These are phyloP conservation scores for Phyllopteryx taeniolatus DNA, from an alignment of 2,113 vertebrate genomes.

Conservation along the genomic window DNA sequence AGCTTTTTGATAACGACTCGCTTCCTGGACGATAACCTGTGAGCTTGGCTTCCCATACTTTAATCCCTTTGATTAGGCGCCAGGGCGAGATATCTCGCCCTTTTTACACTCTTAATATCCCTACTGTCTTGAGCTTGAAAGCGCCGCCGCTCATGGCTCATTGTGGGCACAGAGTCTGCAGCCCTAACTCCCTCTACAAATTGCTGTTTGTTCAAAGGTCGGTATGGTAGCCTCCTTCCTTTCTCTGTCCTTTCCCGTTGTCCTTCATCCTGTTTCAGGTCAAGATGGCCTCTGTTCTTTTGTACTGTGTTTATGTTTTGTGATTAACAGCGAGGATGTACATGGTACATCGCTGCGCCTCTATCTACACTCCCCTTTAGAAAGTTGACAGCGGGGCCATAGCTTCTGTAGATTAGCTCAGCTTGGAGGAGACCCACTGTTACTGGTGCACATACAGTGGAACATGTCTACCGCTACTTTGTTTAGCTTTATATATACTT, in stretches of 20 bases:
- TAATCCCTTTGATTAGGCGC: conserved; percentile 99
- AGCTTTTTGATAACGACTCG: conserved; percentile 99
- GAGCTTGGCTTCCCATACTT: conserved; percentile 92
- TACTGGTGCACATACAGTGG: conserved; percentile 47
- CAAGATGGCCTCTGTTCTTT: conserved; percentile 72
- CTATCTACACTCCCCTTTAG: conserved; percentile 42
- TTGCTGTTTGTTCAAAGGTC: conserved; percentile 69
- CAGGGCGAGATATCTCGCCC: conserved; percentile 91
- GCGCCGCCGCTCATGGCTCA: conserved; percentile 70
- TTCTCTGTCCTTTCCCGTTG: conserved; percentile 40
- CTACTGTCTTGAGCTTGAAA: conserved; percentile 83
- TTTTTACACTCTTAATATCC: conserved; percentile 76
- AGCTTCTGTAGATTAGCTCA: conserved; percentile 48
- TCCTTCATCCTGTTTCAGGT: conserved; percentile 75
- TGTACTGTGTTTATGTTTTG: conserved; percentile 72
- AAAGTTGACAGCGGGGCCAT: conserved; percentile 38
- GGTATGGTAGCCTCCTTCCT: conserved; percentile 57
- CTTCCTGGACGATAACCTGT: conserved; percentile 99
- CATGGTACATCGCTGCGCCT: conserved; percentile 33
- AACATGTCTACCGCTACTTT: conserved; percentile 9
- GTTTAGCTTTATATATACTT: too few species aligned
- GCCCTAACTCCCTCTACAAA: conserved; percentile 74
- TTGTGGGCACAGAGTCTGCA: conserved; percentile 72
- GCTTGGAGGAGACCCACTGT: conserved; percentile 40
- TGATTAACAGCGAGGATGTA: conserved; percentile 55